phyloP scores from a whole-genome alignment of 2,113 vertebrate genomes.

The Elephantulus edwardii region DNA sequence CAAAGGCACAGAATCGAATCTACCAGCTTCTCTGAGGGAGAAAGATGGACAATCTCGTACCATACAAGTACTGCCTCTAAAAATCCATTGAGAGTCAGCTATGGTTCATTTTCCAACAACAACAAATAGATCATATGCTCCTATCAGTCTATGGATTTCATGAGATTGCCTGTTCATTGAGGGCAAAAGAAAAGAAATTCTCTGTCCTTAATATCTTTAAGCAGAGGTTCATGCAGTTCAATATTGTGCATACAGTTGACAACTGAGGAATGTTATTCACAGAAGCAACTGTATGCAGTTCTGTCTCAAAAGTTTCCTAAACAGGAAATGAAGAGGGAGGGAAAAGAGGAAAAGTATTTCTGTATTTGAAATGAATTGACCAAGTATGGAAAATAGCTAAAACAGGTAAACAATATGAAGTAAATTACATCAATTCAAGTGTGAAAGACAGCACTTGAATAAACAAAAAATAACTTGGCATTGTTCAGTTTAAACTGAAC shows the following conservation, averaged over 20 bases:
- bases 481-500: constrained; percentile 32
- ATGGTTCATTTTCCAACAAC: too few relatives aligned
- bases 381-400: constrained; percentile 19
- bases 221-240: background rate
- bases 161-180: background rate
- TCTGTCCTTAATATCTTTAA: background rate
- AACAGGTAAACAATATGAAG: background rate
- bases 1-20: too few relatives aligned
- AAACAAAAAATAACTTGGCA: constrained; percentile 41
- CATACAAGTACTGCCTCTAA: too few relatives aligned
- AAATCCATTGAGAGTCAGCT: too few relatives aligned
- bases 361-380: constrained; percentile 19
- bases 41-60: too few relatives aligned
- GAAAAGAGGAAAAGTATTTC: background rate
- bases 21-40: too few relatives aligned
- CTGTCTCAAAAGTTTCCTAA: constrained; percentile 17
- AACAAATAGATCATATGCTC: too few relatives aligned
- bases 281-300: background rate
- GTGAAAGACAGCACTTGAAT: constrained; percentile 11
- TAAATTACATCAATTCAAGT: constrained; percentile 26
- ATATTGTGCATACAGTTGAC: background rate
- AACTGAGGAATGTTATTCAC: background rate
- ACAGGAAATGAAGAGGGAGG: background rate
- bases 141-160: background rate
- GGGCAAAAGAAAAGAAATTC: background rate